Base-by-base conservation (phyloP, 2,113 vertebrate species). In the Cyanoliseus patagonus region DNA sequence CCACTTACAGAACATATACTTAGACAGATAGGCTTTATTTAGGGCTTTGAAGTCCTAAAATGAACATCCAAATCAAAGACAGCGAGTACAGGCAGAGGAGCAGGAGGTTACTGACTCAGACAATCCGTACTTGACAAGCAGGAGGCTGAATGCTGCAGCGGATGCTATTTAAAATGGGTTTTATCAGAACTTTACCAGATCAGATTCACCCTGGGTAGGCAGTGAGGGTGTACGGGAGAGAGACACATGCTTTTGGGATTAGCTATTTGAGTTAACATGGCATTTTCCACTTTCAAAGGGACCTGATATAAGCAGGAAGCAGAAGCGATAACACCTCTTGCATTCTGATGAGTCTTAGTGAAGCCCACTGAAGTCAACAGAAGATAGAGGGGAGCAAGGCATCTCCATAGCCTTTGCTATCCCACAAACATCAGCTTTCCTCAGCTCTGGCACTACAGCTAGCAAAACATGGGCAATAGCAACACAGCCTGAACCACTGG, bases 31-130 rank as follows among this genome's bases (percentile, higher is more conserved):
- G 30, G 68, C 28, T 67, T 87, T 42, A 62, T 57, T 69, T 67
- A 67, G 33, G 63, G 55, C 61, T 90, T 67, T 95, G 55, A 87
- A 92, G 64, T 42, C 64, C 75, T 80, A 74, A 92, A 83, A 76
- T 27, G 69, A 91, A 57, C 41, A 77, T 41, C 53, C 49, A 57
- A 80, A 75, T 49, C 70, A 94, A 83, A 94, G 66, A 37, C 62
- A 80, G 69, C 7, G 15, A 31, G 70, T 11, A 14, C 66, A 69
- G 70, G 69, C 2, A 18, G 57, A 49, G 67, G 18, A 90, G 78
- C 39, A 83, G 83, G 46, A 91, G 70, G 75, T 77, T 85, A 66
- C 61, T 69, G 44, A 49, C 70, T 76, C 78, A 69, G 83, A 90
- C 13, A 33, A n/a, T 18, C 20, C 27, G 23, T 3, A 57, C 13